Conservation (phyloP, 2,113 vertebrate species). For the Tamias sibiricus region DNA sequence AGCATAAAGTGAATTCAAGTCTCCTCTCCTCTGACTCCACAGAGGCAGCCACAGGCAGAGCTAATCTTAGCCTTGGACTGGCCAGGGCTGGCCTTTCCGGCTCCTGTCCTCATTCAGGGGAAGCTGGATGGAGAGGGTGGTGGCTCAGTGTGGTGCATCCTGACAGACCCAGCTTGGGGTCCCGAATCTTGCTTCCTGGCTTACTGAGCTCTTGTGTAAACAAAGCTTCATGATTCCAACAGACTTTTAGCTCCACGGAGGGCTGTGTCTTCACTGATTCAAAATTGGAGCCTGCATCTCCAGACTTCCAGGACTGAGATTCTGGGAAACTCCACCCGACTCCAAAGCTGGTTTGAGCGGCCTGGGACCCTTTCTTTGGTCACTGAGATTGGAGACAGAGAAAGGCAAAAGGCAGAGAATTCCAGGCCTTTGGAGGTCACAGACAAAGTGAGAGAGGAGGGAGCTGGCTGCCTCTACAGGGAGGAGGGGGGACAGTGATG, state of each 20-base stretch:
- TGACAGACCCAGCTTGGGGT: background rate
- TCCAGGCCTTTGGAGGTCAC: constrained; percentile 50
- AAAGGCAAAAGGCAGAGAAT: background rate
- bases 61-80: background rate
- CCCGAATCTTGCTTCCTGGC: background rate
- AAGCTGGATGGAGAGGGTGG: background rate
- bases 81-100: background rate
- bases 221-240: too few relatives aligned
- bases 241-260: background rate
- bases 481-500: background rate
- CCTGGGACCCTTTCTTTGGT: background rate
- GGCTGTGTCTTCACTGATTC: background rate
- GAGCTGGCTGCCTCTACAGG: background rate
- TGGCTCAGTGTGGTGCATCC: background rate
- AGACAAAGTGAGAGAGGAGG: background rate
- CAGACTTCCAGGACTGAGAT: background rate
- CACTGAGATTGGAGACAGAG: background rate
- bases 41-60: background rate
- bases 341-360: background rate
- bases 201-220: background rate
- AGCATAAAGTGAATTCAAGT: background rate
- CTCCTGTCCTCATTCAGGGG: background rate
- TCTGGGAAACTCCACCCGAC: background rate
- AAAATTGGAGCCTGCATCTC: background rate
- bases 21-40: background rate